Evolutionary conservation across 1,140 invertebrate genomes (phyloP).

Genomic region (Caenorhabditis remanei): DNA sequence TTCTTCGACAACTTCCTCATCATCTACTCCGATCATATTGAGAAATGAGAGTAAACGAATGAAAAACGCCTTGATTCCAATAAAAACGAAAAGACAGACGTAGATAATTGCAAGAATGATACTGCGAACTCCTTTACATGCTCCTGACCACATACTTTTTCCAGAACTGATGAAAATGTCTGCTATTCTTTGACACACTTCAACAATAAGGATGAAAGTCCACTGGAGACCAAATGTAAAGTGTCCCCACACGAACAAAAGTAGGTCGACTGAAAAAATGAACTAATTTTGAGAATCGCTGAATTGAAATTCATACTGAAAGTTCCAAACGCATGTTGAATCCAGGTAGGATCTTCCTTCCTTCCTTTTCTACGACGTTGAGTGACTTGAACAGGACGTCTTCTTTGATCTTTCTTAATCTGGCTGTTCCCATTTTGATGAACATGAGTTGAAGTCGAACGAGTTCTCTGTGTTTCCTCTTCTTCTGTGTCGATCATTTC

Average conservation of each 20-base stretch:
- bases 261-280: not conserved
- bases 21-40: constrained; percentile 14
- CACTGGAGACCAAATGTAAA: constrained; percentile 1
- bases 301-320: not conserved
- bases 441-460: not conserved
- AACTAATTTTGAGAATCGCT: not conserved
- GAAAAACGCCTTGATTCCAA: not conserved
- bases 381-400: not conserved
- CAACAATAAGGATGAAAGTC: constrained; percentile 36
- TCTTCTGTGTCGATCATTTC: constrained; percentile 31
- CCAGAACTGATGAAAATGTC: constrained; percentile 19
- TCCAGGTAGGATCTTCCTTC: constrained; percentile 20
- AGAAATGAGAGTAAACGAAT: not conserved
- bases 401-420: constrained; percentile 24
- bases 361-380: constrained; percentile 40
- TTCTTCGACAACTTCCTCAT: not conserved
- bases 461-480: not conserved
- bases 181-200: constrained; percentile 40
- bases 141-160: not conserved
- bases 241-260: not conserved
- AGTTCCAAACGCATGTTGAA: not conserved
- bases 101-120: not conserved
- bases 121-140: not conserved
- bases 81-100: not conserved
- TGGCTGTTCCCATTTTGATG: constrained; percentile 24